Conservation (phyloP, 2,113 vertebrate species). For the Oreotrochilus melanogaster region DNA sequence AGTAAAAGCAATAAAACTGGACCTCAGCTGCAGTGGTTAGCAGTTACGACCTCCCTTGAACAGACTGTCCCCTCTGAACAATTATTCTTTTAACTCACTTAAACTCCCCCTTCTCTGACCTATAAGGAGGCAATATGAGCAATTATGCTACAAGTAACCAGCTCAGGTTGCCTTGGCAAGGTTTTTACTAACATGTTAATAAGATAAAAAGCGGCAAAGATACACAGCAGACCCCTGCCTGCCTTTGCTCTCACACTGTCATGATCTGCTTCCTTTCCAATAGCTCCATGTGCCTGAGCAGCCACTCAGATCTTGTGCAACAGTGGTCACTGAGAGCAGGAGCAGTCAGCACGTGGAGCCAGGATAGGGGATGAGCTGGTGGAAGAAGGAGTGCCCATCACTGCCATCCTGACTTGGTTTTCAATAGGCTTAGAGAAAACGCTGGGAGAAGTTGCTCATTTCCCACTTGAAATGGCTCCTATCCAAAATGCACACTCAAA, state of each 20-base stretch:
- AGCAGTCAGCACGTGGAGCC: not conserved
- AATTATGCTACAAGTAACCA: constrained; percentile 62
- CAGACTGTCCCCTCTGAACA: constrained; percentile 60
- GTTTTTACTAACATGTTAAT: constrained; percentile 70
- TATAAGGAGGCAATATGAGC: constrained; percentile 34
- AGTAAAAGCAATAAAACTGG: constrained; percentile 35
- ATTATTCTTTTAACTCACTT: constrained; percentile 51
- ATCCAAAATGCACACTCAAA: not conserved
- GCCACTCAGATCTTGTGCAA: not conserved
- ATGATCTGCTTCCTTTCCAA: constrained; percentile 34
- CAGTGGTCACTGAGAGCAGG: not conserved
- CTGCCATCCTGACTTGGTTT: constrained; percentile 5
- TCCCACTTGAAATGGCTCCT: constrained; percentile 19
- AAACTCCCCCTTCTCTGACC: constrained; percentile 12
- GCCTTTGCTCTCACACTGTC: constrained; percentile 63
- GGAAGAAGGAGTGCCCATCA: not conserved
- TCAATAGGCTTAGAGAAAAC: not conserved
- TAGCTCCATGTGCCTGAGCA: not conserved
- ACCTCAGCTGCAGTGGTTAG: not conserved
- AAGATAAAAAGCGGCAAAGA: constrained; percentile 66
- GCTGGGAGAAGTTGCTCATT: not conserved
- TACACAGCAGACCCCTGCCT: constrained; percentile 63
- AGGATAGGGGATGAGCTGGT: not conserved
- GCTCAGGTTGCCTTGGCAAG: constrained; percentile 66
- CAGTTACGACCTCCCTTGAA: constrained; percentile 27